Percentiles rank a stretch among this genome's conserved stretches.
Conservation (phyloP, 2,113 vertebrate species). For the Etheostoma cragini region DNA sequence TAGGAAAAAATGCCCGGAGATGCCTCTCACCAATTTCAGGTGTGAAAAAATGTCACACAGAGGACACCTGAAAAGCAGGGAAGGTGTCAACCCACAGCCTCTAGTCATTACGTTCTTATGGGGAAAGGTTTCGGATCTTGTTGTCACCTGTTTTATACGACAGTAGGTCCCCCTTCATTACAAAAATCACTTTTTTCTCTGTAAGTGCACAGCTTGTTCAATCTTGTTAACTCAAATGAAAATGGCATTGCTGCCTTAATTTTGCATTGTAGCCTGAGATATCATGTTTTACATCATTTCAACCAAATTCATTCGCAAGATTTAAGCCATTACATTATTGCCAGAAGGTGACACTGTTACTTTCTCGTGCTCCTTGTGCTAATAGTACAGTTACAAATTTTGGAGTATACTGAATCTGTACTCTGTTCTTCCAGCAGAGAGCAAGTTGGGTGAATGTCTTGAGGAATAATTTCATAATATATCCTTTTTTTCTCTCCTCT, state of each 20-base stretch:
- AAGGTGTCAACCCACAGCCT: conserved; percentile 27
- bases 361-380: not conserved
- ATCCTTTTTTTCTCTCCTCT: not conserved
- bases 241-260: conserved; percentile 48
- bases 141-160: conserved; percentile 26
- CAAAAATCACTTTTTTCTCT: conserved; percentile 24
- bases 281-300: conserved; percentile 27
- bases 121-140: conserved; percentile 9
- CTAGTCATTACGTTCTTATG: conserved; percentile 33
- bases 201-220: conserved; percentile 7
- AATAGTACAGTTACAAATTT: not conserved
- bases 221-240: conserved; percentile 22
- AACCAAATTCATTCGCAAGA: conserved; percentile 5
- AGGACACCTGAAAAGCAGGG: conserved; percentile 23
- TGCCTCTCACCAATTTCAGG: conserved; percentile 22
- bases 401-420: not conserved
- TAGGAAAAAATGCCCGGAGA: not conserved
- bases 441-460: not conserved
- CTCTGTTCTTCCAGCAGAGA: conserved; percentile 35
- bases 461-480: conserved; percentile 7
- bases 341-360: not conserved
- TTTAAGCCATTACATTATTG: conserved; percentile 35
- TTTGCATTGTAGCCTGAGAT: conserved; percentile 35
- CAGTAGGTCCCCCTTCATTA: conserved; percentile 1
- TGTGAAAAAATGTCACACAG: conserved; percentile 15